These are phyloP conservation scores for Helicoverpa zea DNA, from an alignment of 1,140 invertebrate genomes.

Conservation along the genomic window DNA sequence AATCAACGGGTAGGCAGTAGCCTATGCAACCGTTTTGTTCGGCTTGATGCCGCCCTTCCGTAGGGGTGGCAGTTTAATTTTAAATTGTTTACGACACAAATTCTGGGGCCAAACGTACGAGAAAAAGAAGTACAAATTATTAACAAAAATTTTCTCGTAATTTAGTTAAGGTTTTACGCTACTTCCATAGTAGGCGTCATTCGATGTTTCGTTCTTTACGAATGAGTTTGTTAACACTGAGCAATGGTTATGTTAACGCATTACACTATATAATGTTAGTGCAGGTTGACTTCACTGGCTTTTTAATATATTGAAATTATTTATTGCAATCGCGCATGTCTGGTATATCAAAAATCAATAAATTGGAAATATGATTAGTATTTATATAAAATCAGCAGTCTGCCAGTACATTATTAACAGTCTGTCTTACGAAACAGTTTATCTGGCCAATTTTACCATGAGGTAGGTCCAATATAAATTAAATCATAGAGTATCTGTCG, in stretches of 20 bases:
- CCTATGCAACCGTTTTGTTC: constrained; percentile 3
- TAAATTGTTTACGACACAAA: constrained; percentile 71
- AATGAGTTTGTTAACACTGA: constrained; percentile 27
- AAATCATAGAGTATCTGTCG: too few relatives aligned
- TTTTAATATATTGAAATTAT: constrained; percentile 42
- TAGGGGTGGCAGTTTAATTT: constrained; percentile 23
- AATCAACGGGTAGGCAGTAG: constrained; percentile 16
- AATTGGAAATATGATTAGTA: constrained; percentile 17
- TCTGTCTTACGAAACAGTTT: neutral
- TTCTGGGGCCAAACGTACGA: constrained; percentile 82
- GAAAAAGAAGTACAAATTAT: constrained; percentile 83
- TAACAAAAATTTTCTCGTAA: constrained; percentile 76
- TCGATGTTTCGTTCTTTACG: constrained; percentile 40
- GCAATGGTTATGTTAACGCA: constrained; percentile 46
- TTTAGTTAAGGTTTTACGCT: constrained; percentile 76
- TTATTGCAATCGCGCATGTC: constrained; percentile 29
- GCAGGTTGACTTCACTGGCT: constrained; percentile 1
- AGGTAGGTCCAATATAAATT: too few relatives aligned
- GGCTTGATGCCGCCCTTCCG: neutral
- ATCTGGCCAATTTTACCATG: neutral
- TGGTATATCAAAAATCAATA: neutral
- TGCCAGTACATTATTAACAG: neutral
- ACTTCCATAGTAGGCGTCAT: constrained; percentile 63
- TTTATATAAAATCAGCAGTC: neutral
- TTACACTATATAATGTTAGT: constrained; percentile 4